Percentiles rank a stretch among this genome's conserved stretches.
Evolutionary conservation across 2,797 vertebrate species (phyloP).

Genomic region (Myotis findleyi): DNA sequence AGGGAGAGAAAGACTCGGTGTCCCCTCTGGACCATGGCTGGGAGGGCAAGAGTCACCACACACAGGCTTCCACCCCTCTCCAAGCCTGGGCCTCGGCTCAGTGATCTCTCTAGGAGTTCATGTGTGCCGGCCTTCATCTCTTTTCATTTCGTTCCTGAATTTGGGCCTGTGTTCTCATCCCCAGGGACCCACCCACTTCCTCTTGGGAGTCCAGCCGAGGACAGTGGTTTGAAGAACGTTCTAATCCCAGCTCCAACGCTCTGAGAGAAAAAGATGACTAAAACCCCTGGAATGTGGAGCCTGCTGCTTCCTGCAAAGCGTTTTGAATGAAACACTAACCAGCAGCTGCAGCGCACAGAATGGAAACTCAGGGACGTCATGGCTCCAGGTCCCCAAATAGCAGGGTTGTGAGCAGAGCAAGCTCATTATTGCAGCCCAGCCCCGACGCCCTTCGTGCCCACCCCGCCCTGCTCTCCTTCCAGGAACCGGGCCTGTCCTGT

Average conservation of each 20-base stretch:
- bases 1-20: not conserved
- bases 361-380: conserved; percentile 70
- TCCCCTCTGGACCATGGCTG: not conserved
- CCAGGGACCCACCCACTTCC: conserved; percentile 75
- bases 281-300: conserved; percentile 76
- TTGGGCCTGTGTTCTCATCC: conserved; percentile 59
- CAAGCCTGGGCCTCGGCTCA: not conserved
- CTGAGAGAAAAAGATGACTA: conserved; percentile 77
- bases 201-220: conserved; percentile 71
- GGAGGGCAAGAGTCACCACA: not conserved
- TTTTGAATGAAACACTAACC: conserved; percentile 82
- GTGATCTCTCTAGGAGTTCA: not conserved
- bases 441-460: conserved; percentile 24
- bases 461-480: conserved; percentile 64
- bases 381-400: conserved; percentile 69
- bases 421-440: conserved; percentile 69
- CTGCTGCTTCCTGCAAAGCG: conserved; percentile 77
- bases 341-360: conserved; percentile 81
- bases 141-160: conserved; percentile 48
- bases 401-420: conserved; percentile 71
- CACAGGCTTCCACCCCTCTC: not conserved
- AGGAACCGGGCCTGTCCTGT: not conserved
- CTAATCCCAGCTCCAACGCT: conserved; percentile 67
- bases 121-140: conserved; percentile 10
- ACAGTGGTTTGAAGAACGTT: conserved; percentile 75